Conservation (phyloP, 2,888 invertebrate species). For the Scaptomyza flava region DNA sequence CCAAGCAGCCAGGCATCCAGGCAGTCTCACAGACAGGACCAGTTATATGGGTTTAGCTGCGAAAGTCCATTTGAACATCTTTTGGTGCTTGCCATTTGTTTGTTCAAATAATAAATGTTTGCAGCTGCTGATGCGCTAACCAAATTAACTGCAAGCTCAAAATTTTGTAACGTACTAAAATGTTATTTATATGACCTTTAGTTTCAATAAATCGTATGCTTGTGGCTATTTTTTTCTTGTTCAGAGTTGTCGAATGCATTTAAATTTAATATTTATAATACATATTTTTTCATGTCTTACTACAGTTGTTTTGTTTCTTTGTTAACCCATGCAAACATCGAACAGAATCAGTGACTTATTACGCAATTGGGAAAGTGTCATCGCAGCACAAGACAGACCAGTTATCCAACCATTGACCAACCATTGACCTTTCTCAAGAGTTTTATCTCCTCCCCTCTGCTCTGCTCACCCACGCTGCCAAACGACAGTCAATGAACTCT, state of each 20-base stretch:
- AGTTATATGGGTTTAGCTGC: conserved; percentile 48
- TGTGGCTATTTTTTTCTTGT: not conserved
- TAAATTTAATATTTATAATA: too few species aligned
- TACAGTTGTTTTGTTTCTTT: not conserved
- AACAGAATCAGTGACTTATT: conserved; percentile 15
- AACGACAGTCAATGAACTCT: conserved; percentile 37
- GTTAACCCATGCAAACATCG: not conserved
- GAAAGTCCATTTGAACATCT: conserved; percentile 43
- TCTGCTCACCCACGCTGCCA: conserved; percentile 17
- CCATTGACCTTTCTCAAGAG: conserved; percentile 50
- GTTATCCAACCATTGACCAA: conserved; percentile 31
- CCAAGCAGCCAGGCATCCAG: conserved; percentile 14
- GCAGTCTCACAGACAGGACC: conserved; percentile 33
- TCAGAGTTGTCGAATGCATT: conserved; percentile 11
- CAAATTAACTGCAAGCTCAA: conserved; percentile 15
- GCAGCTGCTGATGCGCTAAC: conserved; percentile 42
- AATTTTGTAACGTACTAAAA: conserved; percentile 40
- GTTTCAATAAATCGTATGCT: conserved; percentile 31
- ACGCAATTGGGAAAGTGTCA: conserved; percentile 12
- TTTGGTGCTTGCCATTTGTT: not conserved
- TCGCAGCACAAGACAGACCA: conserved; percentile 23
- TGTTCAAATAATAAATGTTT: conserved; percentile 25
- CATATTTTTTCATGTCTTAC: too few species aligned
- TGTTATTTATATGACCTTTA: conserved; percentile 32
- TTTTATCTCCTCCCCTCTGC: not conserved